Evolutionary conservation across 2,113 vertebrate species (phyloP), one percentile per base, ranked within the genome.

Genomic region (Nibea coibor): DNA sequence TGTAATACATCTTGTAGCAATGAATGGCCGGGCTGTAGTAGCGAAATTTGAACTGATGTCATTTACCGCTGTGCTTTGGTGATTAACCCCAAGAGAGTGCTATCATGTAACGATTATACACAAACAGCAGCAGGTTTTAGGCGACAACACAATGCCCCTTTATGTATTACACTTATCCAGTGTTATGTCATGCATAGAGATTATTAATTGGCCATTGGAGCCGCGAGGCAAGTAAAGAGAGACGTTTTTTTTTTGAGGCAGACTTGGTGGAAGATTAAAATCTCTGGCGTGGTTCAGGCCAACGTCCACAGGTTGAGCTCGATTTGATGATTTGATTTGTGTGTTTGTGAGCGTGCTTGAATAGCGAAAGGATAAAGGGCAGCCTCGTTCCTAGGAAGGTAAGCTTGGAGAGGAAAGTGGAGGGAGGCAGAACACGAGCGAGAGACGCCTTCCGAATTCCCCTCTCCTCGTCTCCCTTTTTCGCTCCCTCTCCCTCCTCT

Each of bases 371-470:
- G 72, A 76, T 72, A 77, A 81, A 77, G 48, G 72, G 58, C 47
- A 69, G 26, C 15, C 57, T 31, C 78, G 75, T 75, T 81, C 81
- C 28, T 75, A 63, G 64, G 45, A 85, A 84, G 82, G 81, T 77
- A 83, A 62, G 43, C 56, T 43, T 59, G 64, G 42, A 39, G 71
- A 50, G 28, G 56, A 73, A 48, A 68, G 53, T 42, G 22, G 47
- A 51, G 26, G 79, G 72, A 67, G 69, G 72, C 57, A 80, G 79
- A 72, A 48, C 50, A 71, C 20, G 78, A 81, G 42, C 66, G 43
- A 78, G 81, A 70, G 82, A 80, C 68, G 58, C 78, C 83, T 89
- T 89, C 75, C 14, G 58, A 81, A 85, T 80, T 88, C 81, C 71
- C 69, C 72, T 81, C 84, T 83, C 66, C 66, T 68, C 45, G 12